Conservation (phyloP, 2,113 vertebrate species). For the Lathamus discolor region DNA sequence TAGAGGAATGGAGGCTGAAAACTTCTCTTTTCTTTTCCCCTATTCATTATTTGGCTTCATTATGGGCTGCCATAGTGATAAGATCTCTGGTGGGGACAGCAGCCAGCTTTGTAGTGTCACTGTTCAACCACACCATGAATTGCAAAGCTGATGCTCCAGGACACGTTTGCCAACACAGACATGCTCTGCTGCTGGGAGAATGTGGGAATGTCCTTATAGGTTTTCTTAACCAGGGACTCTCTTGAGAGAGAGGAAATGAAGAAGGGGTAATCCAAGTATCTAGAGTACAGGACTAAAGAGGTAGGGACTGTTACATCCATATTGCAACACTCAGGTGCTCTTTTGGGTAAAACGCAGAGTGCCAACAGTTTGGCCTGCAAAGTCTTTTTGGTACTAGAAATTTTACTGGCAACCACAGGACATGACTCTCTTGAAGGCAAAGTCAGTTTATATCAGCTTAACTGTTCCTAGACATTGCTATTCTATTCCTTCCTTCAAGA, state of each 20-base stretch:
- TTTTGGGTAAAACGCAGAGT: neutral
- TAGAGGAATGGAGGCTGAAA: neutral
- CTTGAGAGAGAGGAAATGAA: neutral
- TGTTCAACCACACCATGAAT: neutral
- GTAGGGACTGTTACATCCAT: neutral
- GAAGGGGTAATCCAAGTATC: neutral
- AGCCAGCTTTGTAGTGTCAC: rapidly evolving
- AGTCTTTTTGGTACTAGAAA: neutral
- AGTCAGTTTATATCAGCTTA: neutral
- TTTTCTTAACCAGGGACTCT: neutral
- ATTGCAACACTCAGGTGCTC: neutral
- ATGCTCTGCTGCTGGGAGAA: rapidly evolving
- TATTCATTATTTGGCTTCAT: neutral
- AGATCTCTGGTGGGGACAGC: neutral
- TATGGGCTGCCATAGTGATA: neutral
- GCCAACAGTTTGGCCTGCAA: neutral
- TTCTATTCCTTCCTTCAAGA: neutral
- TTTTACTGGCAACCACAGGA: neutral
- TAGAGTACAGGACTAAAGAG: neutral
- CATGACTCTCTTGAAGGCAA: neutral
- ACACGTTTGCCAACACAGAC: rapidly evolving
- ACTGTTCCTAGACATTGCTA: neutral
- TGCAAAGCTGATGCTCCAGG: neutral
- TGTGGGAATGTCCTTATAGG: rapidly evolving
- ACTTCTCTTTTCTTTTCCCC: neutral